phyloP scores from a whole-genome alignment of 2,797 vertebrate genomes.

The Chloroceryle inda region DNA sequence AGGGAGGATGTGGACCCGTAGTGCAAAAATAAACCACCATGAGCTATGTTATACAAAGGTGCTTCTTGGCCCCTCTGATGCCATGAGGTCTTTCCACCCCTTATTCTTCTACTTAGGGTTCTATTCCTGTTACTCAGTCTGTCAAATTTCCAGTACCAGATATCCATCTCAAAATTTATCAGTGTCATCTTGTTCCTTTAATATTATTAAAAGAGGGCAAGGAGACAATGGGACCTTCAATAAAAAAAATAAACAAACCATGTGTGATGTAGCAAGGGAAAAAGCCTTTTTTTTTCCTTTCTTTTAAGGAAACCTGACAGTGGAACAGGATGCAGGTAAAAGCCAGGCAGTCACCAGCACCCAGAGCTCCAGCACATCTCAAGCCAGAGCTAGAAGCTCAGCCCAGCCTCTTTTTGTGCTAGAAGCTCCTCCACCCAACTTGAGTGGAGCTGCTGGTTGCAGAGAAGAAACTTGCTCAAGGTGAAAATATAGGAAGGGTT shows the following conservation, averaged over 20 bases:
- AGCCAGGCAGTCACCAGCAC: neutral
- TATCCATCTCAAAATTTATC: neutral
- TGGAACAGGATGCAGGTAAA: neutral
- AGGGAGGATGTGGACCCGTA: neutral
- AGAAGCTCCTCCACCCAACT: neutral
- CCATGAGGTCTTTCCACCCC: neutral
- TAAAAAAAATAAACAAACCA: neutral
- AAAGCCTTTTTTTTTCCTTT: neutral
- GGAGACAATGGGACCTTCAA: neutral
- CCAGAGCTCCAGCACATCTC: neutral
- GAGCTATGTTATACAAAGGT: neutral
- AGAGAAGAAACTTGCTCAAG: neutral
- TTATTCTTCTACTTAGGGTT: neutral
- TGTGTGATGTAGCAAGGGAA: neutral
- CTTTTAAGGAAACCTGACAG: neutral
- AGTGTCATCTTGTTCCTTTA: neutral
- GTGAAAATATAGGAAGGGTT: neutral
- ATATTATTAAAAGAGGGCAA: neutral
- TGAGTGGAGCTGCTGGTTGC: neutral
- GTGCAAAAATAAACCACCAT: neutral
- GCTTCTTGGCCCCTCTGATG: neutral
- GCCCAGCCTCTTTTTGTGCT: neutral
- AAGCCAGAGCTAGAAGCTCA: neutral
- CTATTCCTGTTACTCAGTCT: accelerated
- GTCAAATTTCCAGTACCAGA: neutral